Evolutionary conservation across 2,113 vertebrate species (phyloP).

Genomic region (Elanoides forficatus): DNA sequence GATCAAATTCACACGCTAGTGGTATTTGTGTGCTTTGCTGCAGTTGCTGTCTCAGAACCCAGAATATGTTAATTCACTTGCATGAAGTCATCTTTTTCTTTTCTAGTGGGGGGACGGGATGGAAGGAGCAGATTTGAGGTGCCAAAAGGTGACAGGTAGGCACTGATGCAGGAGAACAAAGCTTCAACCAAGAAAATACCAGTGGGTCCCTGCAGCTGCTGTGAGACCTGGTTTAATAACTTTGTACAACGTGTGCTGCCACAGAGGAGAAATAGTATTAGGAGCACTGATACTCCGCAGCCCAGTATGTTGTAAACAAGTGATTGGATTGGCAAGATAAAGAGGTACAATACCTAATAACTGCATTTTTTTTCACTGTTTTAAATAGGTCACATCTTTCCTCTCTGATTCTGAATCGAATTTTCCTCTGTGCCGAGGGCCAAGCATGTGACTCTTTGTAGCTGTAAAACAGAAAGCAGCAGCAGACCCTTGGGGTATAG

Average conservation of each 20-base stretch:
- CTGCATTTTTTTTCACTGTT: not conserved
- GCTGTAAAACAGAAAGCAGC: slow-evolving; percentile 16
- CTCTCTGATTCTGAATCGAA: not conserved
- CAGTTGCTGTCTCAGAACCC: not conserved
- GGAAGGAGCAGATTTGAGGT: not conserved
- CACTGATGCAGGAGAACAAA: not conserved
- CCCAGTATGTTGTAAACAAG: not conserved
- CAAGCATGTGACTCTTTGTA: slow-evolving; percentile 23
- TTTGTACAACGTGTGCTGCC: not conserved
- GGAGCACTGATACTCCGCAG: not conserved
- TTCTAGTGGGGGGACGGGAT: not conserved
- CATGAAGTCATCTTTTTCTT: not conserved
- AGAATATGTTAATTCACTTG: not conserved
- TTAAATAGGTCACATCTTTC: slow-evolving; percentile 44
- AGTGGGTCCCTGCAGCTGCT: not conserved
- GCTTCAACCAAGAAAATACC: not conserved
- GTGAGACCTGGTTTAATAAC: not conserved
- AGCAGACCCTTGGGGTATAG: slow-evolving; percentile 43
- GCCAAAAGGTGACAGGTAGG: not conserved
- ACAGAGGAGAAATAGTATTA: not conserved
- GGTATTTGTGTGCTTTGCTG: not conserved
- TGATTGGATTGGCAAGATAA: not conserved
- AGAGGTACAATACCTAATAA: not conserved
- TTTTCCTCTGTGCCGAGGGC: not conserved
- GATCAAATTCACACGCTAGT: not conserved